Evolutionary conservation across 2,113 vertebrate species (phyloP), one percentile per base, ranked within the genome.

Genomic region (Callipepla squamata): DNA sequence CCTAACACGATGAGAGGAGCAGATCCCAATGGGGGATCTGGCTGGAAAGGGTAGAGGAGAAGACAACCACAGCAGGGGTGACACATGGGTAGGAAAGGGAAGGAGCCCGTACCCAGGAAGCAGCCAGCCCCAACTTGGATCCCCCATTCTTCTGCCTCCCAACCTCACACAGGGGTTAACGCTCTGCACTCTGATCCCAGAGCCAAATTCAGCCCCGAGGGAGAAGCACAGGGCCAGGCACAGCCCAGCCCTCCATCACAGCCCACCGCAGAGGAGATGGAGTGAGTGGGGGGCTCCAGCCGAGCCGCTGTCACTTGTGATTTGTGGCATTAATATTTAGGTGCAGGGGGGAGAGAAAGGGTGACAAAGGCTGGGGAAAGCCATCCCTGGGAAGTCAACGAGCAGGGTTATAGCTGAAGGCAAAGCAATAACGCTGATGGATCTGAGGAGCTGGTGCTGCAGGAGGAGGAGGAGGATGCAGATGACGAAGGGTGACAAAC

Each of bases 241-340:
- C 3, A 26, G 90, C 51, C 89, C 53, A 7, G 4, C 81, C 66
- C 76, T 63, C 69, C 2, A 0, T 58, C 76, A 74, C 73, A 57
- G 55, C 50, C 80, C 53, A 45, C 32, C 1, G 1, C 47, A 38
- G 42, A 13, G 7, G 26, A 53, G 28, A 38, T 6, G 0, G 0
- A 0, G 23, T 11, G 53, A 79, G 74, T 1, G 8, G 2, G 36
- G 38, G 78, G 42, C n/a, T 53, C 50, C 65, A 53, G 85, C 87
- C 22, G 9, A 7, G 66, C 16, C 7, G 59, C 81, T 36, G 78
- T 89, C 92, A 5, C 48, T 16, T 13, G 42, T 93, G 92, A 94
- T 89, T 92, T 92, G 80, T 87, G 70, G 90, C 0, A 44, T 95
- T 92, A 92, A 78, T 95, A 92, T 95, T 95, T 87, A 77, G 34